phyloP scores from a whole-genome alignment of 2,888 invertebrate genomes.

The Plagiodera versicolora region DNA sequence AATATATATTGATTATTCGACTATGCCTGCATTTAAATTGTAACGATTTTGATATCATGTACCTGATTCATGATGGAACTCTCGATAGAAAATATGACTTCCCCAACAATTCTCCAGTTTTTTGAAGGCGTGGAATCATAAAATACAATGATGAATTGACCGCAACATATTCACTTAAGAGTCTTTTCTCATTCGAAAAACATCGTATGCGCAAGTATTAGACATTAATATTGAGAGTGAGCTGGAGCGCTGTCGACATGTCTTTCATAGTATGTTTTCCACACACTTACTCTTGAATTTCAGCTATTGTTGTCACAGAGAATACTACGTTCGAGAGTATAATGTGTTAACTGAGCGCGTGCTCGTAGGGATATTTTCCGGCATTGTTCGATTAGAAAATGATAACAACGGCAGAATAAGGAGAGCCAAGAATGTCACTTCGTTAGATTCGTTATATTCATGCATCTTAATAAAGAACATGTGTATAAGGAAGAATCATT shows the following conservation, averaged over 20 bases:
- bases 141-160: not conserved
- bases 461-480: no score
- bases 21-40: no score
- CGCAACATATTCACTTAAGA: not conserved
- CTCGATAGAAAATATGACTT: no score
- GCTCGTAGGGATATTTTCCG: not conserved
- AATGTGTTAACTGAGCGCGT: not conserved
- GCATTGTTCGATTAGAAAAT: not conserved
- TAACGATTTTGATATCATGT: no score
- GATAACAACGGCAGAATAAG: no score
- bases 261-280: conserved; percentile 15
- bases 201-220: conserved; percentile 32
- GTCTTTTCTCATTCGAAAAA: conserved; percentile 18
- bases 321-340: not conserved
- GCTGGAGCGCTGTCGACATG: conserved; percentile 12
- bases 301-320: not conserved
- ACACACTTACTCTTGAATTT: conserved; percentile 7
- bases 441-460: no score
- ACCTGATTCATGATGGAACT: no score
- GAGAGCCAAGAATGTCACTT: no score
- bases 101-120: no score
- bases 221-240: conserved; percentile 27
- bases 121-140: not conserved
- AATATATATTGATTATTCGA: no score
- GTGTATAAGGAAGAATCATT: no score